phyloP scores from a whole-genome alignment of 2,888 invertebrate genomes.

The Napeogenes sylphis region DNA sequence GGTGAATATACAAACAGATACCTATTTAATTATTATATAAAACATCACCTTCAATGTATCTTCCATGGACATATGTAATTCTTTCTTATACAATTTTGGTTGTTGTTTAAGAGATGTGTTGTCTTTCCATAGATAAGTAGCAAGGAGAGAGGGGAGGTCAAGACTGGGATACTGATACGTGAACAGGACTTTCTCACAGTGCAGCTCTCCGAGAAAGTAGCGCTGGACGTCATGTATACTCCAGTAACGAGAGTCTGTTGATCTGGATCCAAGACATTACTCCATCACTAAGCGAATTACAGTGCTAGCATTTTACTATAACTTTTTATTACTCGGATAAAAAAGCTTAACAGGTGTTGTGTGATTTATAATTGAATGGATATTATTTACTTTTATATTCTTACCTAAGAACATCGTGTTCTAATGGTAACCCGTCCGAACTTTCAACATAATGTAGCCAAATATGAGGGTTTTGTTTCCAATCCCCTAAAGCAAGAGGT shows the following conservation, averaged over 20 bases:
- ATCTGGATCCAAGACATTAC: slow-evolving; percentile 37
- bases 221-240: slow-evolving; percentile 62
- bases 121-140: slow-evolving; percentile 50
- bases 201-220: slow-evolving; percentile 52
- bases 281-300: neutral
- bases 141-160: slow-evolving; percentile 47
- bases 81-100: slow-evolving; percentile 45
- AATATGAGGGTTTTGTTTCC: slow-evolving; percentile 49
- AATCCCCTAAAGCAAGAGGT: slow-evolving; percentile 50
- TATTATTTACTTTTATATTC: neutral
- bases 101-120: slow-evolving; percentile 53
- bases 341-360: no score
- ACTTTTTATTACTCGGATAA: no score
- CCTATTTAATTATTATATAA: neutral
- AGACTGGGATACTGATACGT: slow-evolving; percentile 63
- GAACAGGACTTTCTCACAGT: slow-evolving; percentile 60
- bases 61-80: slow-evolving; percentile 50
- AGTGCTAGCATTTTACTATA: slow-evolving; percentile 14
- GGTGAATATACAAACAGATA: neutral
- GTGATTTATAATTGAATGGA: no score
- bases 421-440: slow-evolving; percentile 46
- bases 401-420: slow-evolving; percentile 59
- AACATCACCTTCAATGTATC: slow-evolving; percentile 53
- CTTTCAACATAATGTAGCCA: slow-evolving; percentile 62
- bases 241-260: slow-evolving; percentile 56